Conservation (phyloP, 2,797 vertebrate genomes). For the Schizothorax lantsangensis region DNA sequence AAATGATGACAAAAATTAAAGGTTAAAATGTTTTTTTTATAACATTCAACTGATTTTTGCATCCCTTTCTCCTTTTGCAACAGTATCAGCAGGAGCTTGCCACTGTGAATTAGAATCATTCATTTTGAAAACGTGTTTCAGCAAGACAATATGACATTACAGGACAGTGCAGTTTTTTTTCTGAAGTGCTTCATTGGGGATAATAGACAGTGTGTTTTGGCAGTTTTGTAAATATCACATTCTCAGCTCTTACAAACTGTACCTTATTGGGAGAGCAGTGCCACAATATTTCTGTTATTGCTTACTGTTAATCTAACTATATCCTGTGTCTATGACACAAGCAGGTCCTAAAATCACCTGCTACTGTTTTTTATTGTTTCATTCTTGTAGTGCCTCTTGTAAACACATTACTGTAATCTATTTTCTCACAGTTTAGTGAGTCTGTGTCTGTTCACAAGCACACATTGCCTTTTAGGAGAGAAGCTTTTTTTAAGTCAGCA, state of each 20-base stretch:
- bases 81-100: not conserved
- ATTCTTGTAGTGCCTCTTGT: not conserved
- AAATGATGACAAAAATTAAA: not conserved
- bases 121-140: not conserved
- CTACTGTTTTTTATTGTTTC: constrained; percentile 7
- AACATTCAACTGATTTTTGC: not conserved
- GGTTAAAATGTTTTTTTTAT: too few species aligned
- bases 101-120: not conserved
- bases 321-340: not conserved
- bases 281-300: constrained; percentile 16
- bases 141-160: not conserved
- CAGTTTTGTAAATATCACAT: not conserved
- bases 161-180: not conserved
- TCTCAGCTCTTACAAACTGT: not conserved
- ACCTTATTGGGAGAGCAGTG: not conserved
- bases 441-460: constrained; percentile 14
- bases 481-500: constrained; percentile 1
- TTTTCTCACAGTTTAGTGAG: constrained; percentile 20
- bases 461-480: not conserved
- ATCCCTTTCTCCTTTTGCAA: not conserved
- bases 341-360: not conserved
- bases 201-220: not conserved
- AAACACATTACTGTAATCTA: not conserved
- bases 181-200: not conserved
- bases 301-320: constrained; percentile 16